Evolutionary conservation across 2,888 invertebrate genomes (phyloP), one percentile per base, ranked within the genome.

Genomic region (Asteroscopus sphinx): DNA sequence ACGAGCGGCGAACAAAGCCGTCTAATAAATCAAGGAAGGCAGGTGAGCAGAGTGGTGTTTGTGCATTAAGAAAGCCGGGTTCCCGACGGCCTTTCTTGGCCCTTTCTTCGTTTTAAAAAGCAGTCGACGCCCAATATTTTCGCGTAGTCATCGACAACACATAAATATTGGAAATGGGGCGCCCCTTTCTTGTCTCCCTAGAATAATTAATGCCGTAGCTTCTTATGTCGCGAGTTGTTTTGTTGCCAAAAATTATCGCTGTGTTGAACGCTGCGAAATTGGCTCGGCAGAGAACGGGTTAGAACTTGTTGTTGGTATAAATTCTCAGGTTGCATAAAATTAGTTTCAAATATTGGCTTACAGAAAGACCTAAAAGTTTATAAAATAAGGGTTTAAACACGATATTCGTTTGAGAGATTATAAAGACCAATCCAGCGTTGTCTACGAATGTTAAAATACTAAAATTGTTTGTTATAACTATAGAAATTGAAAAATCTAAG

Each of bases 111-210:
- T 90, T 92, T 92, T 94, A 94, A 94, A 94, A 94, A 94, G 94
- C 92, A 91, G 92, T 92, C 93, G 89, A 92, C 89, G 89, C 88
- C 88, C 88, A 89, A 89, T 91, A 92, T 93, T 94, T 93, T 90
- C 87, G 94, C 92, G 82, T 80, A 92, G 94, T 94, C 94, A 94
- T 94, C 92, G 93, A 87, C 93, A 94, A 93, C 93, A 94, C 94
- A 94, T 94, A 94, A 94, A 94, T 94, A 94, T 94, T 92, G 93
- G 91, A 92, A 94, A 92, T 93, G 91, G 92, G 89, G 91, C 89
- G 88, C 90, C 91, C 91, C 90, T 92, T 93, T 93, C 94, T 94
- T 93, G 93, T 93, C 92, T 93, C 84, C 88, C 81, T 74, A 83
- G 92, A 90, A 93, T 94, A 94, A 94, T 94, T 94, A 94, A 93